These are phyloP conservation scores for Knipowitschia caucasica DNA, from an alignment of 2,797 vertebrate species.

Conservation along the genomic window DNA sequence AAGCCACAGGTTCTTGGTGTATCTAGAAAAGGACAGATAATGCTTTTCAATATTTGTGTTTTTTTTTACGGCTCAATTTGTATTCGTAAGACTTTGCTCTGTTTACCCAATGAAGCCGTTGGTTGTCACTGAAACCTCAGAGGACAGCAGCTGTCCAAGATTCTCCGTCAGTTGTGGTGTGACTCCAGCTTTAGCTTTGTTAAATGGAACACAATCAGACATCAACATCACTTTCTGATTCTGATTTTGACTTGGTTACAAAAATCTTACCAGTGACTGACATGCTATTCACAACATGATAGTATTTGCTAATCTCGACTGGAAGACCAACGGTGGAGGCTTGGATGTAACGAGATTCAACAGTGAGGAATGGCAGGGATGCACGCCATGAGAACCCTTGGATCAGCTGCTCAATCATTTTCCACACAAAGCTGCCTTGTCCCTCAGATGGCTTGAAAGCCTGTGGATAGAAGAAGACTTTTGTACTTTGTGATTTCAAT, in stretches of 20 bases:
- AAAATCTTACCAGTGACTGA: slow-evolving; percentile 68
- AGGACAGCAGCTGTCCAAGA: slow-evolving; percentile 60
- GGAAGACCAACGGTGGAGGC: slow-evolving; percentile 77
- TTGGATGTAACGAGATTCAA: slow-evolving; percentile 74
- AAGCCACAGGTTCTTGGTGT: slow-evolving; percentile 65
- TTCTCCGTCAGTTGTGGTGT: slow-evolving; percentile 60
- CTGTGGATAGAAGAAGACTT: slow-evolving; percentile 48
- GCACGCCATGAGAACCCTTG: slow-evolving; percentile 65
- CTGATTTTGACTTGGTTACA: too few species aligned
- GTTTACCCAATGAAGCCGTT: slow-evolving; percentile 74
- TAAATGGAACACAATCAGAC: not conserved
- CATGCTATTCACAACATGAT: slow-evolving; percentile 52
- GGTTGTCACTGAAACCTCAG: slow-evolving; percentile 66
- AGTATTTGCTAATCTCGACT: slow-evolving; percentile 78
- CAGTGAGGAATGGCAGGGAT: slow-evolving; percentile 61
- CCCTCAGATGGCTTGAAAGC: slow-evolving; percentile 50
- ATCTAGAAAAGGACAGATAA: slow-evolving; percentile 46
- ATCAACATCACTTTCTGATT: not conserved
- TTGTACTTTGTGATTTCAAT: too few species aligned
- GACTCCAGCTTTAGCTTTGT: slow-evolving; percentile 61
- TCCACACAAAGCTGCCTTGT: slow-evolving; percentile 60
- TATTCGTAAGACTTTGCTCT: not conserved
- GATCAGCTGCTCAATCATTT: slow-evolving; percentile 58
- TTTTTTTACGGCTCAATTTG: not conserved
- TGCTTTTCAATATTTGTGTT: not conserved